These are phyloP conservation scores for Syncerus caffer DNA, from an alignment of 2,797 vertebrate genomes.

Conservation along the genomic window DNA sequence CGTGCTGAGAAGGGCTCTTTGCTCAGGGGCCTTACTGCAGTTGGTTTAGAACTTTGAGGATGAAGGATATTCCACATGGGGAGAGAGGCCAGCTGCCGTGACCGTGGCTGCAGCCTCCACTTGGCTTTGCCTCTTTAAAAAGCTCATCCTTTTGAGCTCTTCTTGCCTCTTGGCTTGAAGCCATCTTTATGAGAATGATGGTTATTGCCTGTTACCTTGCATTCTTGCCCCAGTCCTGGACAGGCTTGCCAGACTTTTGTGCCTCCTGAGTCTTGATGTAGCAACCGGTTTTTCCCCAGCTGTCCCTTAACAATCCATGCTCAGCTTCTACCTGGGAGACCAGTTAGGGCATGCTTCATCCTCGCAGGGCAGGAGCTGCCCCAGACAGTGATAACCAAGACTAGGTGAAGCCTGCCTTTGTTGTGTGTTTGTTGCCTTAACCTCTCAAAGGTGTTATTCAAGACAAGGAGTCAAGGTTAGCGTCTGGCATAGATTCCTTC, in stretches of 20 bases:
- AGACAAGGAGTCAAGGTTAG: background rate
- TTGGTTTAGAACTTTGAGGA: slow-evolving; percentile 28
- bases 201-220: background rate
- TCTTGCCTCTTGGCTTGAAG: background rate
- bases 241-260: background rate
- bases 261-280: background rate
- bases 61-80: background rate
- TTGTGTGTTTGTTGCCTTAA: background rate
- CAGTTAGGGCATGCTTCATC: background rate
- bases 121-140: background rate
- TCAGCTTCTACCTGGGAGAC: background rate
- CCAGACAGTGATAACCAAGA: background rate
- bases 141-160: background rate
- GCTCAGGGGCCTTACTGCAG: background rate
- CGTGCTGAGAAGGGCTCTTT: background rate
- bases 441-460: background rate
- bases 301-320: background rate
- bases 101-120: background rate
- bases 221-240: background rate
- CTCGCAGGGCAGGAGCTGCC: background rate
- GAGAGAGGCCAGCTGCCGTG: slow-evolving; percentile 4
- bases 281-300: background rate
- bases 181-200: background rate
- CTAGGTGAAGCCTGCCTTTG: background rate
- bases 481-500: background rate